Evolutionary conservation across 2,113 vertebrate species (phyloP).

Genomic region (Eptesicus fuscus): DNA sequence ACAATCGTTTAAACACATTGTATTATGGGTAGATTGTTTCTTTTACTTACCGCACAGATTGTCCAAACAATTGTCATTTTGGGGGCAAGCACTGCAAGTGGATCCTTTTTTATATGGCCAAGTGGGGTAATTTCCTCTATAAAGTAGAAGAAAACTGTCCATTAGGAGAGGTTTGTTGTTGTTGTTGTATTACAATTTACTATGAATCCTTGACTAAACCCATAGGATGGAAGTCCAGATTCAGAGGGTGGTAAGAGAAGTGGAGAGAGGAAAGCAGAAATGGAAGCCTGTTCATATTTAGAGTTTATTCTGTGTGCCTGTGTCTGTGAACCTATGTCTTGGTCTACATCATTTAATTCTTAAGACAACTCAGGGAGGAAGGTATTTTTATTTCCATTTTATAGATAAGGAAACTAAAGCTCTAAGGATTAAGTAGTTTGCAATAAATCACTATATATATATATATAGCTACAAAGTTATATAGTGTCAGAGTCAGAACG

Average conservation of each 20-base stretch:
- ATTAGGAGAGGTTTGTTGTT: neutral
- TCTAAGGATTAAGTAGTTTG: neutral
- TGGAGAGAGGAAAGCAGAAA: neutral
- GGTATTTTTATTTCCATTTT: neutral
- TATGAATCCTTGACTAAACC: neutral
- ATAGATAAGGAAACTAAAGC: neutral
- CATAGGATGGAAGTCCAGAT: neutral
- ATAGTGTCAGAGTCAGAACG: neutral
- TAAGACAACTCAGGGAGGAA: neutral
- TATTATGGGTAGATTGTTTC: neutral
- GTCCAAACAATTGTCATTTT: slow-evolving; percentile 68
- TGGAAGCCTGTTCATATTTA: neutral
- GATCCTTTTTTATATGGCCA: slow-evolving; percentile 75
- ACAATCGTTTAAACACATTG: neutral
- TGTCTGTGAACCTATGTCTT: neutral
- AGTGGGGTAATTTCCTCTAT: slow-evolving; percentile 80
- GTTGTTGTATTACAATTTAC: neutral
- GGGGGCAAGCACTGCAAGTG: slow-evolving; percentile 74
- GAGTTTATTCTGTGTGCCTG: neutral
- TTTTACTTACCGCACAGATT: slow-evolving; percentile 81
- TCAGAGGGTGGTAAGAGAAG: neutral
- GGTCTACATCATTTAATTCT: neutral
- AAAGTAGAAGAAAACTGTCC: slow-evolving; percentile 43
- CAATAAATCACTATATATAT: neutral
- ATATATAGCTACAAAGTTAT: too few species aligned